Evolutionary conservation across 37 sponge, comb jelly and placozoan genomes (phyloP).

Genomic region (Bolinopsis microptera): DNA sequence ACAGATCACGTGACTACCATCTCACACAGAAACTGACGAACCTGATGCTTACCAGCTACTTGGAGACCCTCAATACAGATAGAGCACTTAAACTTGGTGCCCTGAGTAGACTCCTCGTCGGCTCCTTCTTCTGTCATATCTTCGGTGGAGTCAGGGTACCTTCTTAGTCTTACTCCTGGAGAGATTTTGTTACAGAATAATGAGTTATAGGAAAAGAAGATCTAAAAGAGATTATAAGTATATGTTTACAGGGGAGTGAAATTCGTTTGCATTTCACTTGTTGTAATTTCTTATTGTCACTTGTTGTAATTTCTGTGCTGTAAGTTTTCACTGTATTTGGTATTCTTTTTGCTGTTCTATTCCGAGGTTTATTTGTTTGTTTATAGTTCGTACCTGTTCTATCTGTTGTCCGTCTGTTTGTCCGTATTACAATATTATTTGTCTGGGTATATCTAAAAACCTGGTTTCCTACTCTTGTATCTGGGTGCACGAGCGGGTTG

Average conservation of each 20-base stretch:
- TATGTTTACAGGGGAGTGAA: too few relatives aligned
- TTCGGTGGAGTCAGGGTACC: not conserved
- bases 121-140: constrained; percentile 7
- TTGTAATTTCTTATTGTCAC: too few relatives aligned
- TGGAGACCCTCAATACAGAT: constrained; percentile 66
- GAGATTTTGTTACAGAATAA: too few relatives aligned
- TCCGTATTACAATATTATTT: not conserved
- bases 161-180: not conserved
- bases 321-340: not conserved
- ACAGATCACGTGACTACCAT: too few relatives aligned
- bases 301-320: too few relatives aligned
- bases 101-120: not conserved
- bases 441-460: not conserved
- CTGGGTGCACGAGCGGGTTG: constrained; percentile 51
- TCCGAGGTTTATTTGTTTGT: not conserved
- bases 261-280: too few relatives aligned
- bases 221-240: too few relatives aligned
- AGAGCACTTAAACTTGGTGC: constrained; percentile 51
- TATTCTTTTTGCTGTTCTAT: too few relatives aligned
- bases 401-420: not conserved
- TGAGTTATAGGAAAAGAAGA: too few relatives aligned
- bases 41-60: constrained; percentile 66
- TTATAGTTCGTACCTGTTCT: not conserved
- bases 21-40: not conserved
- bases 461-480: constrained; percentile 12